Evolutionary conservation across 2,888 invertebrate genomes (phyloP).

Genomic region (Phengaris alcon): DNA sequence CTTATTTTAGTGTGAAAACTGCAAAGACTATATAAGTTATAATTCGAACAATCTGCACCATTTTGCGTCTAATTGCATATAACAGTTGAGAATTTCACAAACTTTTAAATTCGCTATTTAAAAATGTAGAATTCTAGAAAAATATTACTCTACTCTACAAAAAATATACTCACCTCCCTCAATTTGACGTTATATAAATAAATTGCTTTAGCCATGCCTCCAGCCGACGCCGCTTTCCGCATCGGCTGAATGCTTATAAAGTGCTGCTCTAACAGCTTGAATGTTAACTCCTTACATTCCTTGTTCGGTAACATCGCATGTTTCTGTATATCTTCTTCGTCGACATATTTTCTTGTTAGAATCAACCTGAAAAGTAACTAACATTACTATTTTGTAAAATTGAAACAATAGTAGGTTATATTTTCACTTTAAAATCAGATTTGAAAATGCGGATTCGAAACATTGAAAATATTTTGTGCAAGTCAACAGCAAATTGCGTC

Average conservation of each 20-base stretch:
- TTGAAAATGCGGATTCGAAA: too few species aligned
- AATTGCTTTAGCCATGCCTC: constrained; percentile 86
- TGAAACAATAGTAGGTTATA: too few species aligned
- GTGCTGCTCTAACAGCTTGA: constrained; percentile 90
- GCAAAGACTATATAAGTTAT: too few species aligned
- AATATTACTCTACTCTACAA: neutral
- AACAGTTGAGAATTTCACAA: too few species aligned
- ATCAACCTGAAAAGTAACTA: constrained; percentile 81
- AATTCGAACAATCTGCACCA: too few species aligned
- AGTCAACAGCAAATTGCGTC: too few species aligned
- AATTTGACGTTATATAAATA: constrained; percentile 66
- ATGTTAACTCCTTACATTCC: constrained; percentile 93
- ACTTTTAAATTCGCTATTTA: too few species aligned
- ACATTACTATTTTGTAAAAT: too few species aligned
- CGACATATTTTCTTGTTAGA: constrained; percentile 87
- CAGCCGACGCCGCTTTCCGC: constrained; percentile 82
- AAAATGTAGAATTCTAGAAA: too few species aligned
- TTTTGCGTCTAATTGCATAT: too few species aligned
- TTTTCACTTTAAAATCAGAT: too few species aligned
- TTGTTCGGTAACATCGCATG: constrained; percentile 96
- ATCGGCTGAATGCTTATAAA: constrained; percentile 86
- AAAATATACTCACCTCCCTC: constrained; percentile 67
- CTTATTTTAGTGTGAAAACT: neutral
- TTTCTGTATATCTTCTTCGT: constrained; percentile 95
- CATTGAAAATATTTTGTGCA: too few species aligned